Percentiles rank a stretch among this genome's conserved stretches.
These are phyloP conservation scores for Brachyhypopomus gauderio DNA, from an alignment of 2,113 vertebrate species.

Conservation along the genomic window DNA sequence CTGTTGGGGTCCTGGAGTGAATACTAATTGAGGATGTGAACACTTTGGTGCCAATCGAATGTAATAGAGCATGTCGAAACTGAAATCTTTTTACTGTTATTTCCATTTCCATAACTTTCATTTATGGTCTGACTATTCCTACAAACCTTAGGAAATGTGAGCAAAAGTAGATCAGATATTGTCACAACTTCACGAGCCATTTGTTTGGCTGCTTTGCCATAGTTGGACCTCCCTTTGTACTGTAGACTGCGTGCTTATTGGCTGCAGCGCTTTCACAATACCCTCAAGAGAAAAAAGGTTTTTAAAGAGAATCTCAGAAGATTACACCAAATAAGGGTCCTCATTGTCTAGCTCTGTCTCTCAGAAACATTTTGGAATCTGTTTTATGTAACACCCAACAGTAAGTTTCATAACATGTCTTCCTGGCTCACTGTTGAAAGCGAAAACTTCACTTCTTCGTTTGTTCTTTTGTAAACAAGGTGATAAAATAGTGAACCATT, in stretches of 20 bases:
- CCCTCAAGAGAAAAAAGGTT: not conserved
- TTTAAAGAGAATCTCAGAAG: constrained; percentile 1
- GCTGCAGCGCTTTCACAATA: not conserved
- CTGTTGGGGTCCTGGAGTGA: not conserved
- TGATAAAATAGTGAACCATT: constrained; percentile 44
- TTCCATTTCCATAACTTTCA: not conserved
- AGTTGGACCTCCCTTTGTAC: not conserved
- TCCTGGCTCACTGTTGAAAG: constrained; percentile 42
- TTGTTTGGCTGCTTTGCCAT: not conserved
- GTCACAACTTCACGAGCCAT: not conserved
- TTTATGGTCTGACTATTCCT: not conserved
- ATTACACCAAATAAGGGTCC: not conserved
- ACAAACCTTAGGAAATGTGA: not conserved
- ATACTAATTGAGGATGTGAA: not conserved
- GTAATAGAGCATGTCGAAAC: not conserved
- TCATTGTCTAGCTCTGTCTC: constrained; percentile 12
- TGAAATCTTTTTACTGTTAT: not conserved
- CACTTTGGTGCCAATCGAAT: not conserved
- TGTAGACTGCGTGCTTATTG: not conserved
- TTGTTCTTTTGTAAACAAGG: constrained; percentile 55
- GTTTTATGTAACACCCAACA: constrained; percentile 34
- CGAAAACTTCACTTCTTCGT: constrained; percentile 3
- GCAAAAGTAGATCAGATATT: not conserved
- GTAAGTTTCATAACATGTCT: constrained; percentile 41
- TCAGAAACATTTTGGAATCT: constrained; percentile 32